Evolutionary conservation across 1,140 invertebrate genomes (phyloP), one percentile per base, ranked within the genome.

Genomic region (Heliconius nattereri): DNA sequence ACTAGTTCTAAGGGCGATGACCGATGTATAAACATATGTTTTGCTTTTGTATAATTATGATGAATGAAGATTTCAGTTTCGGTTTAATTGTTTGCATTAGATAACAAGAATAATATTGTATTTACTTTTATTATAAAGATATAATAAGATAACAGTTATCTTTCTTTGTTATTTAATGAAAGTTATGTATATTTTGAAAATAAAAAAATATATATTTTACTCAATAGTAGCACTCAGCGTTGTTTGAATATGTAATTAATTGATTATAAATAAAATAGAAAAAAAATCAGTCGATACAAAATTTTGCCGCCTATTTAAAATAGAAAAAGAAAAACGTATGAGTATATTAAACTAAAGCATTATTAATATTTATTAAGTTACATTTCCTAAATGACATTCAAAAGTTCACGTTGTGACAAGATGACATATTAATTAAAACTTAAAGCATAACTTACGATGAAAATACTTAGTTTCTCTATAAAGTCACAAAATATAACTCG

Each of bases 1-100:
- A 87, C 86, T 88, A 86, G 82, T 75, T 75, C 70, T 80, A 49
- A 84, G 91, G 85, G 81, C 89, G 79, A 85, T 85, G 90, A 91
- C 86, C 91, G 73, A 80, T 78, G 90, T 86, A 90, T 89, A 81
- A 81, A 78, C 79, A 77, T 72, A 54, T 72, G 76, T 77, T 57
- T 77, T 72, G 60, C 76, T 77, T 77, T 77, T 77, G 76, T 78
- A 16, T 75, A 71, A 40, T 75, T 81, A 75, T 78, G 72, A 81
- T 72, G 40, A 76, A 74, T 81, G 71, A 72, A 79, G 71, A 81
- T 49, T 40, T 74, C 26, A 70, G 57, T 74, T 80, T 81, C 70
- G 71, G 70, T 77, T 72, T 9, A 37, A 72, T 72, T 20, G 32
- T 72, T 72, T 72, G 20, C 2, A 72, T 72, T n/a, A 72, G 71